Evolutionary conservation across 2,888 invertebrate genomes (phyloP), one percentile per base, ranked within the genome.

Genomic region (Troides aeacus): DNA sequence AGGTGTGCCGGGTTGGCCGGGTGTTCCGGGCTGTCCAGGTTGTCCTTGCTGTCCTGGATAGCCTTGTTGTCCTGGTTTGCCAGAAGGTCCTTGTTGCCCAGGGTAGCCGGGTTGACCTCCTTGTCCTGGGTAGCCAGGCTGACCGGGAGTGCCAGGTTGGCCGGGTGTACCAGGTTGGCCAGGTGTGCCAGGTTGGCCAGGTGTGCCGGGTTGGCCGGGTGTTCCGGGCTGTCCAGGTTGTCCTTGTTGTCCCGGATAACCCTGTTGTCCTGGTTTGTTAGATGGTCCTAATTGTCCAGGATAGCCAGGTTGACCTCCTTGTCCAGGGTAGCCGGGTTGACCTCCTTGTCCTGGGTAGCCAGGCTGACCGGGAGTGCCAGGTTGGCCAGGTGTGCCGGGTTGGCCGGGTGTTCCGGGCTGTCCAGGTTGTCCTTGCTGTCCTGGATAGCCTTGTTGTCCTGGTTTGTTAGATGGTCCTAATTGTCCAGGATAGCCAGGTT

Each of bases 391-490:
- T 30, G 30, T 30, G 30, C 30, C 30, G 0, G 75, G 75, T 1
- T 72, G 42, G 7, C 30, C 30, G 30, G 30, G 30, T 30, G 30
- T 30, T 0, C 30, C 30, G 3, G 30, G 5, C 5, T 30, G 30
- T 4, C 30, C 30, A 3, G 30, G 30, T 21, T 21, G 21, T 21
- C 21, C 21, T 21, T 21, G 21, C 1, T 21, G 21, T 21, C 21
- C 21, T 1, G 21, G 21, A 21, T 21, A 21, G 1, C 21, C 21
- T 1, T 21, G 76, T 10, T 77, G 66, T 23, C 77, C 76, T 36
- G 76, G 74, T 0, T 72, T 46, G 0, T 81, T 79, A 30, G 81
- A 79, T 5, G 74, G 66, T 5, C 84, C 84, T 0, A 86, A 82
- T 0, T 76, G 69, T 8, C 84, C 81, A 75, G 24, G 24, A 4